Base-by-base conservation (phyloP, 2,888 invertebrate species). In the Cephus pygmeus region DNA sequence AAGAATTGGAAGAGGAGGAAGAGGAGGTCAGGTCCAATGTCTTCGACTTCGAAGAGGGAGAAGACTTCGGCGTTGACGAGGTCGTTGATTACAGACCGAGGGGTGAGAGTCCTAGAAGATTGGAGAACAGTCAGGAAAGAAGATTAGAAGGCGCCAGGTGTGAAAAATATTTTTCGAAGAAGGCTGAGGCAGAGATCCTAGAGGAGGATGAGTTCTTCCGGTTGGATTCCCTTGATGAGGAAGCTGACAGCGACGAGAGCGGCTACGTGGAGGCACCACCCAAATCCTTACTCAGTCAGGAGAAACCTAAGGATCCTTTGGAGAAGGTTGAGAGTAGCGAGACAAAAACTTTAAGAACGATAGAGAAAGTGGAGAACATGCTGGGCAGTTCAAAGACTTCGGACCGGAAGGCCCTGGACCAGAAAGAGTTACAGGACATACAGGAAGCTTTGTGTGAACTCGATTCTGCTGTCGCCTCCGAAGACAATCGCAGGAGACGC, bases 161-260 rank as follows among this genome's bases (percentile, higher is more conserved):
- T 34, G 88, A 87, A 78, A 87, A 85, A 77, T 89, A 85, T 77
- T 86, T 85, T 11, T 75, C 82, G 30, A 80, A 84, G 34, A 83
- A 80, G 77, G 33, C 84, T 83, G 73, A 79, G 33, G 82, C 79
- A 75, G 84, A 88, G 15, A 34, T 84, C 34, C 56, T 86, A 15
- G 82, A 83, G 56, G 83, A 93, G 83, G 87, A 88, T 69, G 89
- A 88, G 40, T 90, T 89, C 79, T 80, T 90, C 76, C 89, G 88
- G 4, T 91, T 92, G 11, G 94, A 93, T 83, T 93, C 92, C 3
- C 93, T 93, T 75, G 92, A 92, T 83, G 95, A 94, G 76, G 95
- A 95, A 86, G 95, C 96, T 83, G 95, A 95, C 87, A 97, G 97
- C 90, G 97, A 98, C 88, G 98, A 98, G 91, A 97, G 97, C 78